Conservation (phyloP, 2,113 vertebrate species). For the Toxotes chatareus region DNA sequence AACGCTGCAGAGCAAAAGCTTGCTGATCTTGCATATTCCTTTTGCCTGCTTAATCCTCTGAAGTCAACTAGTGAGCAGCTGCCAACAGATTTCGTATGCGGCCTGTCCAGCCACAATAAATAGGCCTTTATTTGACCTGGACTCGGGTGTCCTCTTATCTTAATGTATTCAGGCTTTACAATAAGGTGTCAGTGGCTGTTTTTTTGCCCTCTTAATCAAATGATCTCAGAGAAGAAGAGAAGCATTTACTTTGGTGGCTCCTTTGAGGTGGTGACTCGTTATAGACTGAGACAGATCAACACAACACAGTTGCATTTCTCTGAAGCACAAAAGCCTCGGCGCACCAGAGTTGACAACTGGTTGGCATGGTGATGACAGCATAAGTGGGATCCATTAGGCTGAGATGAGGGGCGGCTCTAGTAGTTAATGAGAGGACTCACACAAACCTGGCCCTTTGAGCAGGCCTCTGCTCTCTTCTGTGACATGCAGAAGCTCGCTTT, state of each 20-base stretch:
- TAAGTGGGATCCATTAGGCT: conserved; percentile 78
- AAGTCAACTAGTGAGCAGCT: conserved; percentile 67
- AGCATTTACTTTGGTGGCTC: conserved; percentile 67
- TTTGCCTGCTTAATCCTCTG: conserved; percentile 75
- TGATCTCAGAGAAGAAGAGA: conserved; percentile 62
- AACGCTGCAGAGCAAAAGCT: conserved; percentile 54
- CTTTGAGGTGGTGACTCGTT: conserved; percentile 69
- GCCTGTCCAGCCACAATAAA: conserved; percentile 67
- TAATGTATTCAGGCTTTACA: conserved; percentile 68
- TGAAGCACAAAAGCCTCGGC: conserved; percentile 62
- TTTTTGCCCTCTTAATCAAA: conserved; percentile 27
- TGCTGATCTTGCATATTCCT: conserved; percentile 77
- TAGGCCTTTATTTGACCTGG: conserved; percentile 73
- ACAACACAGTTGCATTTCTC: conserved; percentile 58
- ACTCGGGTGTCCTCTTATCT: conserved; percentile 72
- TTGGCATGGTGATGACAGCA: conserved; percentile 83
- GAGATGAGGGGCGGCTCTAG: conserved; percentile 65
- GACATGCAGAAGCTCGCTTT: conserved; percentile 48
- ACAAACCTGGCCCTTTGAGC: conserved; percentile 68
- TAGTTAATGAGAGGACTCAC: conserved; percentile 74
- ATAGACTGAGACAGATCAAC: conserved; percentile 60
- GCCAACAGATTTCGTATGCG: conserved; percentile 70
- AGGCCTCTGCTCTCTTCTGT: conserved; percentile 57
- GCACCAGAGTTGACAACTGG: conserved; percentile 73
- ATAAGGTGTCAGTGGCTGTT: conserved; percentile 56